These are phyloP conservation scores for Dexiosoma caninum DNA, from an alignment of 2,888 invertebrate species.

Conservation along the genomic window DNA sequence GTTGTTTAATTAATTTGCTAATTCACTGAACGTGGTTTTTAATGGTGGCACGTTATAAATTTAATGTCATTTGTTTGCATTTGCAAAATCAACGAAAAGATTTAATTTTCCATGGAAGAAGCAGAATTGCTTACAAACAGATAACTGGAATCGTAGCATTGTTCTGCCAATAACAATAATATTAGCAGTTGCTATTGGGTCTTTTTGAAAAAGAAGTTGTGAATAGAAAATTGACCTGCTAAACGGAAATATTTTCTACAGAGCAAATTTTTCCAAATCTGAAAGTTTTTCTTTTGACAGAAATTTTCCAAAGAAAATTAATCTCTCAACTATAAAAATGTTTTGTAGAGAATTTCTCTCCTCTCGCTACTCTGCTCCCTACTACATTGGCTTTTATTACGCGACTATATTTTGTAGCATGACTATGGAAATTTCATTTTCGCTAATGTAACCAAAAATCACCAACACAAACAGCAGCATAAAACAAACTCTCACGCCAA, in stretches of 20 bases:
- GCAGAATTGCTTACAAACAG: too few relatives aligned
- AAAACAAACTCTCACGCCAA: background rate
- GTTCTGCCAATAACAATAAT: too few relatives aligned
- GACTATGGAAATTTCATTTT: conserved; percentile 30
- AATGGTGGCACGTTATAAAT: too few relatives aligned
- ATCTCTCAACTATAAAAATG: background rate
- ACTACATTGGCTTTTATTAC: background rate
- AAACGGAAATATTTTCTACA: too few relatives aligned
- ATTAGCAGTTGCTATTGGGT: too few relatives aligned
- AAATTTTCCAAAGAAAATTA: background rate
- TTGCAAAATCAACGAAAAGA: too few relatives aligned
- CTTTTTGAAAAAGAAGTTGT: background rate
- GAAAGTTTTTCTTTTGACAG: background rate
- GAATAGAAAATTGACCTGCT: background rate
- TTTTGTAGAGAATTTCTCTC: background rate
- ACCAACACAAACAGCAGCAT: background rate
- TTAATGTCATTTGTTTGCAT: too few relatives aligned
- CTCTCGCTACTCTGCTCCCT: background rate
- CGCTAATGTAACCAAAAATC: conserved; percentile 18
- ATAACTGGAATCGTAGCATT: too few relatives aligned
- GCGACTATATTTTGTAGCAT: conserved; percentile 9
- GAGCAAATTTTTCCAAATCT: too few relatives aligned
- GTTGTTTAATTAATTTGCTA: too few relatives aligned
- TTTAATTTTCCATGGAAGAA: too few relatives aligned
- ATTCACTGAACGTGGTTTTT: too few relatives aligned